Percentiles rank a stretch among this genome's conserved stretches.
Evolutionary conservation across 2,888 invertebrate genomes (phyloP).

Genomic region (Thymelicus acteon): DNA sequence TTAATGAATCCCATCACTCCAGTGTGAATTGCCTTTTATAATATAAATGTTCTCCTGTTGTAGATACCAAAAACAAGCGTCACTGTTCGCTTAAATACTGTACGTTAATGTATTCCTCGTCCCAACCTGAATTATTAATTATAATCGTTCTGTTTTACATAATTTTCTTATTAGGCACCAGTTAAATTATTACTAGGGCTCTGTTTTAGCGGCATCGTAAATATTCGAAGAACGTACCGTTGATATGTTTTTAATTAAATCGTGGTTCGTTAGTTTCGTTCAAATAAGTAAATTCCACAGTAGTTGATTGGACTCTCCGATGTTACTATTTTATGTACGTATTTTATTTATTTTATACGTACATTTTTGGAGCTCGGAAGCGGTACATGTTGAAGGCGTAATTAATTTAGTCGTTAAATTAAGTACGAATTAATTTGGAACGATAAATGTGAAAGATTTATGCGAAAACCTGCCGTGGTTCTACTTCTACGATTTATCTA

Average conservation of each 20-base stretch:
- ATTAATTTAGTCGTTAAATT: conserved; percentile 31
- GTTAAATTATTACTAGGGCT: conserved; percentile 70
- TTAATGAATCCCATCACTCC: not conserved
- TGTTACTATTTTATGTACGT: conserved; percentile 38
- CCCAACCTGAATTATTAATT: conserved; percentile 77
- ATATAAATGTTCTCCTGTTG: conserved; percentile 7
- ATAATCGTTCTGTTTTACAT: conserved; percentile 76
- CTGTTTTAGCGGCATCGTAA: conserved; percentile 80
- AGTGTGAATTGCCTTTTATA: conserved; percentile 11
- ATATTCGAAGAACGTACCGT: conserved; percentile 66
- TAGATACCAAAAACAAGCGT: conserved; percentile 44
- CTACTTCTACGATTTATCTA: not conserved
- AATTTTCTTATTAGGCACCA: conserved; percentile 80
- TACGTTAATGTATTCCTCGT: conserved; percentile 60
- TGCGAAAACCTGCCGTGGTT: conserved; percentile 5
- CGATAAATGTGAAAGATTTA: conserved; percentile 15
- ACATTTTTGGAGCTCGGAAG: conserved; percentile 28
- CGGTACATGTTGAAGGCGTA: conserved; percentile 19
- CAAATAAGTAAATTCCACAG: conserved; percentile 55
- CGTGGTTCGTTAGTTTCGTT: conserved; percentile 59
- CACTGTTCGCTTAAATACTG: conserved; percentile 46
- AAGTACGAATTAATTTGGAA: conserved; percentile 22
- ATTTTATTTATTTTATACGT: conserved; percentile 31
- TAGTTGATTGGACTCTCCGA: conserved; percentile 53
- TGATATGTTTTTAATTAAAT: conserved; percentile 77